Conservation (phyloP, 2,113 vertebrate species). For the Aphyosemion australe region DNA sequence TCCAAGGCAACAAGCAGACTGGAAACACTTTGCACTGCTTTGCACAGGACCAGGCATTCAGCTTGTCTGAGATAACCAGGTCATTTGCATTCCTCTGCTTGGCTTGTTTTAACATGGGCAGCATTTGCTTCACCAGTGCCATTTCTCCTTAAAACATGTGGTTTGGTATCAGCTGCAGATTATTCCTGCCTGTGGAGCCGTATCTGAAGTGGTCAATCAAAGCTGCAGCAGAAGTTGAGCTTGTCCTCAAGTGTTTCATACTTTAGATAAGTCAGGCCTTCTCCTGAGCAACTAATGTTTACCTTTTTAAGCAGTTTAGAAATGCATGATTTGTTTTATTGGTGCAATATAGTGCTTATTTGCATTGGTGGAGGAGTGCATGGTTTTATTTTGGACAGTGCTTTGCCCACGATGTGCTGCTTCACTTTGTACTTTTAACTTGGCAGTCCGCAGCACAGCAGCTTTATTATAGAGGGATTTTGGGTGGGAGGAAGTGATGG, state of each 20-base stretch:
- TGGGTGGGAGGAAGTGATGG: conserved; percentile 49
- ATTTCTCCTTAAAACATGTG: conserved; percentile 35
- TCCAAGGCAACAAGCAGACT: conserved; percentile 9
- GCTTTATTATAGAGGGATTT: conserved; percentile 45
- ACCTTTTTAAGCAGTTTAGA: not conserved
- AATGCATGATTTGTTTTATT: not conserved
- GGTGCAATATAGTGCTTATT: not conserved
- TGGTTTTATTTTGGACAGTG: conserved; percentile 23
- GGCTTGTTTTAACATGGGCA: conserved; percentile 46
- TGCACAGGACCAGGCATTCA: not conserved
- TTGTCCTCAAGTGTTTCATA: conserved; percentile 26
- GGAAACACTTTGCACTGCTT: conserved; percentile 39
- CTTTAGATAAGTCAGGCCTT: conserved; percentile 12
- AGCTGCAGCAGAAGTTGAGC: conserved; percentile 14
- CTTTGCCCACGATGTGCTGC: conserved; percentile 17
- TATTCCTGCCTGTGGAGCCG: conserved; percentile 17
- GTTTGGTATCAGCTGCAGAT: conserved; percentile 46
- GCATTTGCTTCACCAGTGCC: conserved; percentile 10
- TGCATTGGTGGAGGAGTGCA: not conserved
- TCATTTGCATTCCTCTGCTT: conserved; percentile 64
- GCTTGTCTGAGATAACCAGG: conserved; percentile 46
- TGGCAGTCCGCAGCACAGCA: conserved; percentile 32
- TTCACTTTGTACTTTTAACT: conserved; percentile 26
- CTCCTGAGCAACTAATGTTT: not conserved
- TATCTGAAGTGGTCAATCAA: conserved; percentile 41